Evolutionary conservation across 1,140 invertebrate species (phyloP), one percentile per base, ranked within the genome.

Genomic region (Heliconius melpomene): DNA sequence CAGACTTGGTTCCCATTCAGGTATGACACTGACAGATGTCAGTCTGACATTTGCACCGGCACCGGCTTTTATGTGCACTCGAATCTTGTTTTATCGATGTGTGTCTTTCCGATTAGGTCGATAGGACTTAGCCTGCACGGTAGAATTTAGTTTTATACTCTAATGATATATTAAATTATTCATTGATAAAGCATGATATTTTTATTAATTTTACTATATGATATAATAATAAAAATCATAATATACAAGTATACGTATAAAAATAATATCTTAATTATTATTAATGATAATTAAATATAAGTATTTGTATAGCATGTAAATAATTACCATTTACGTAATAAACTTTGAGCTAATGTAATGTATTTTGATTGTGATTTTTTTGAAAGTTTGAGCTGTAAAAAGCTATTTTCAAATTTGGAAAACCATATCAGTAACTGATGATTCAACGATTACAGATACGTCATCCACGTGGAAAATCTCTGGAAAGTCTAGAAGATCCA

Each of bases 401-500:
- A 20, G 71, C 36, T 7, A 32, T 40, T 38, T 66, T 2, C 6
- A 29, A 26, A 66, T 29, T 66, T 26, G 13, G 5, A 13, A 66
- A 8, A 66, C 3, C 23, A 66, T 66, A 29, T 66, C 3, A 66
- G 9, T 66, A 26, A 66, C 26, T 26, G 60, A 13, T 16, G 16
- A 66, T 29, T 29, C 26, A 66, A 66, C 9, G 29, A 66, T 81
- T 77, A 82, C 94, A 96, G 96, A 96, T 97, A 81, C 95, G 96
- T 87, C 96, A 96, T 84, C 96, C 96, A n/a, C 95, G 96, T 82
- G 97, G 97, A 71, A 98, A 98, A 94, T 98, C 97, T n/a, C 95
- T 98, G 75, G 97, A 98, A 92, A 97, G 97, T 83, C 93, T 98
- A 77, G 97, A 98, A 89, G 96, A 97, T 86, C 96, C 95, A 54